Evolutionary conservation across 2,113 vertebrate genomes (phyloP), one percentile per base, ranked within the genome.

Genomic region (Proterorhinus semilunaris): DNA sequence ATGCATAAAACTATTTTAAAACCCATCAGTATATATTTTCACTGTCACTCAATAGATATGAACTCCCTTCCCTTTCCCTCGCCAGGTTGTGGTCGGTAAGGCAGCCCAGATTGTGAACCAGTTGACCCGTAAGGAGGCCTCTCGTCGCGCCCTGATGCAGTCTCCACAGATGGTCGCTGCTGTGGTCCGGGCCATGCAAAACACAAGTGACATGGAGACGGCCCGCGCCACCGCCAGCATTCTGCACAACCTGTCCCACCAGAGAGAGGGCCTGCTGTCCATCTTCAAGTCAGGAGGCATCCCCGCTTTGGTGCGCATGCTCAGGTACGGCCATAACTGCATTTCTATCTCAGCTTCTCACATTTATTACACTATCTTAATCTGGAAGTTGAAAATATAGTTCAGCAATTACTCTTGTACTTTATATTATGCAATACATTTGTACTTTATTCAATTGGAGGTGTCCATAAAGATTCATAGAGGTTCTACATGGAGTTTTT

Each of bases 221-320:
- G 93, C 95, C 0, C 94, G 95, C 3, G 96, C 95, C 79, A 96
- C 97, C 11, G 96, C 97, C 91, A 98, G 96, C 89, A 98, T 98
- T 91, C 94, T 99, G 69, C 97, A 98, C 93, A 98, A 97, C 89
- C 93, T 99, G 68, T 99, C 96, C 0, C 97, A 99, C 91, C 95
- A 98, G 88, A 95, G 95, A 0, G 95, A 99, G 89, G 96, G 97
- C 0, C 91, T 99, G 79, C 94, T 99, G 2, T 93, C 95, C 86
- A 98, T 99, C 92, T 98, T 98, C 90, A 98, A 98, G 81, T 98
- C 94, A 0, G 97, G 97, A 0, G 97, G 97, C 83, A 99, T 99
- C 85, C 97, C 97, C 0, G 96, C 96, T 43, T 89, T 99, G 0
- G 97, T 99, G 75, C 95, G 96, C 86, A 97, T 98, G 96, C 94